Conservation (phyloP, 2,113 vertebrate species). For the Loxodonta africana region DNA sequence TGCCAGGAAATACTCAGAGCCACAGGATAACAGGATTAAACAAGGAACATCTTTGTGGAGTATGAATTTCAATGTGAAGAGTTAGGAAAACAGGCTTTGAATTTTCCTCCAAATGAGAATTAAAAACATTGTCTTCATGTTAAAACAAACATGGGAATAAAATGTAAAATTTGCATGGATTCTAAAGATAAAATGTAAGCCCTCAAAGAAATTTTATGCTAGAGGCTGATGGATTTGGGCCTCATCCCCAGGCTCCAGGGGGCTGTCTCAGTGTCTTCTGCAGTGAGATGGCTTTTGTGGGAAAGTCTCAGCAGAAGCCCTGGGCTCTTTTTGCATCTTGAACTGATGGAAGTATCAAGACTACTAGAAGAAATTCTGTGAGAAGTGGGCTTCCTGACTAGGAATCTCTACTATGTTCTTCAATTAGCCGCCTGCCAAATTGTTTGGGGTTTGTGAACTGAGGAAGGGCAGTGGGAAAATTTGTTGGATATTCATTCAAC, state of each 20-base stretch:
- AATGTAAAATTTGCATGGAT: constrained; percentile 27
- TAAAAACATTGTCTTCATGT: constrained; percentile 48
- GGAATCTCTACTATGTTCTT: constrained; percentile 6
- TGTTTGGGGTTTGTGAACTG: constrained; percentile 24
- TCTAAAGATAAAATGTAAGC: constrained; percentile 52
- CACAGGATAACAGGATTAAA: not conserved
- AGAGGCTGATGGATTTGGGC: not conserved
- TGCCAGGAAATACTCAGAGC: constrained; percentile 3
- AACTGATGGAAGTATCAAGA: not conserved
- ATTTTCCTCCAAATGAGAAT: constrained; percentile 48
- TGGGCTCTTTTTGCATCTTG: constrained; percentile 20
- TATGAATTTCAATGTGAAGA: not conserved
- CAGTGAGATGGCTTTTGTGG: not conserved
- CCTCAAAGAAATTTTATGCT: constrained; percentile 41
- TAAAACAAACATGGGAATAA: constrained; percentile 43
- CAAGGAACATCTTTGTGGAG: not conserved
- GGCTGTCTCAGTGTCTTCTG: not conserved
- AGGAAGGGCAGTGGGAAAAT: not conserved
- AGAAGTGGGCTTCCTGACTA: constrained; percentile 26
- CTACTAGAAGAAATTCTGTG: constrained; percentile 42
- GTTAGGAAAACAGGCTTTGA: constrained; percentile 43
- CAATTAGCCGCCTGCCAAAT: not conserved
- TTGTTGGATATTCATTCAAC: not conserved
- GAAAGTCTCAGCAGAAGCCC: not conserved
- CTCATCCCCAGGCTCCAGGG: not conserved